phyloP scores from a whole-genome alignment of 2,797 vertebrate species.

The Eulemur rubriventer region DNA sequence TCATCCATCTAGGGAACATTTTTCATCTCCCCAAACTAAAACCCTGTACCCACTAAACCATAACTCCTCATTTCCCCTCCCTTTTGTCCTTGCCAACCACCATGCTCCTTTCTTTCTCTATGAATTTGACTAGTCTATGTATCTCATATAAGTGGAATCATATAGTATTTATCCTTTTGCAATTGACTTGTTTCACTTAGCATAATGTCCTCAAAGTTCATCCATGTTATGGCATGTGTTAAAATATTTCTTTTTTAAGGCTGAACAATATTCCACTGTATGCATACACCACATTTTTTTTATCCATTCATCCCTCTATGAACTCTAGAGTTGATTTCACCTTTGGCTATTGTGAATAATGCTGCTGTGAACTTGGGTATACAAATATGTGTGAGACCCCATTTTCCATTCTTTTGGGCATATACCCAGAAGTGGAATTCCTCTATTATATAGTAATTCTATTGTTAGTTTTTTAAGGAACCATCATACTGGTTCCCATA shows the following conservation, averaged over 20 bases:
- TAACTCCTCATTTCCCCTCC: not conserved
- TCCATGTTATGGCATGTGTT: not conserved
- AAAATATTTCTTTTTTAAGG: not conserved
- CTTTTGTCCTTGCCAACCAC: not conserved
- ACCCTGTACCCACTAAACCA: not conserved
- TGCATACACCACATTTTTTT: not conserved
- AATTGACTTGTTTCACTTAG: not conserved
- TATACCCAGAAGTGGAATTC: not conserved
- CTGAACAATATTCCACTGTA: not conserved
- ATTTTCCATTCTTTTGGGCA: not conserved
- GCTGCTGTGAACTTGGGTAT: not conserved
- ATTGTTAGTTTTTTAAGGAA: not conserved
- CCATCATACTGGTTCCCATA: not conserved
- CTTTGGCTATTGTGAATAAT: not conserved
- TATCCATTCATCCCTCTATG: not conserved
- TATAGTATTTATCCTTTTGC: not conserved
- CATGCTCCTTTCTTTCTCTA: not conserved
- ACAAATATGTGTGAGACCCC: not conserved
- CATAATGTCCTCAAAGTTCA: not conserved
- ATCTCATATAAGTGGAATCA: not conserved
- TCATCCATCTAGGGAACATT: not conserved
- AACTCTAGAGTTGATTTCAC: not conserved
- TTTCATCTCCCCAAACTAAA: not conserved
- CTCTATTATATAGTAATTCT: not conserved
- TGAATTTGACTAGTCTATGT: not conserved